Evolutionary conservation across 2,113 vertebrate species (phyloP).

Genomic region (Carlito syrichta): DNA sequence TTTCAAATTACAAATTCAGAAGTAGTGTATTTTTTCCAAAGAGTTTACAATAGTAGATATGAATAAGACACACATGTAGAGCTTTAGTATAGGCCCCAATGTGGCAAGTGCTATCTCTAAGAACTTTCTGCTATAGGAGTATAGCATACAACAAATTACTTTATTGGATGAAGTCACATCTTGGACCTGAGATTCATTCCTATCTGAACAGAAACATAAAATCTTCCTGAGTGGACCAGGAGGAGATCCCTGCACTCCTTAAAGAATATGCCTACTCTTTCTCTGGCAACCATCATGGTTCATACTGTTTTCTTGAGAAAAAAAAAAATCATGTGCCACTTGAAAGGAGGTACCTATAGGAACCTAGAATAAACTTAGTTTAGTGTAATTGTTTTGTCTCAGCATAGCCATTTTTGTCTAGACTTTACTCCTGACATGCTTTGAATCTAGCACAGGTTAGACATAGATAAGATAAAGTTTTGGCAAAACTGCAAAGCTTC

Average conservation of each 20-base stretch:
- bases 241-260: neutral
- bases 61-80: neutral
- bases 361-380: too few species aligned
- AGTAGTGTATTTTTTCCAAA: neutral
- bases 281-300: neutral
- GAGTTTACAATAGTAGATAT: neutral
- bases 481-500: neutral
- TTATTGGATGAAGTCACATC: neutral
- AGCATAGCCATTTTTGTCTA: too few species aligned
- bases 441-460: too few species aligned
- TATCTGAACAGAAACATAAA: neutral
- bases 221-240: neutral
- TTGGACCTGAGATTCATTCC: neutral
- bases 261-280: neutral
- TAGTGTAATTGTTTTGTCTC: too few species aligned
- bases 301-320: neutral
- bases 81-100: neutral
- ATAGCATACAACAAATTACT: neutral
- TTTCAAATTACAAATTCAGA: neutral
- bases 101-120: neutral
- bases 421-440: too few species aligned
- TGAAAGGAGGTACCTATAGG: too few species aligned
- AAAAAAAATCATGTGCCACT: too few species aligned
- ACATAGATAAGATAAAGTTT: too few species aligned
- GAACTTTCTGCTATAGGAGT: neutral